phyloP scores from a whole-genome alignment of 2,888 invertebrate genomes.

The Odontocolon sp. region DNA sequence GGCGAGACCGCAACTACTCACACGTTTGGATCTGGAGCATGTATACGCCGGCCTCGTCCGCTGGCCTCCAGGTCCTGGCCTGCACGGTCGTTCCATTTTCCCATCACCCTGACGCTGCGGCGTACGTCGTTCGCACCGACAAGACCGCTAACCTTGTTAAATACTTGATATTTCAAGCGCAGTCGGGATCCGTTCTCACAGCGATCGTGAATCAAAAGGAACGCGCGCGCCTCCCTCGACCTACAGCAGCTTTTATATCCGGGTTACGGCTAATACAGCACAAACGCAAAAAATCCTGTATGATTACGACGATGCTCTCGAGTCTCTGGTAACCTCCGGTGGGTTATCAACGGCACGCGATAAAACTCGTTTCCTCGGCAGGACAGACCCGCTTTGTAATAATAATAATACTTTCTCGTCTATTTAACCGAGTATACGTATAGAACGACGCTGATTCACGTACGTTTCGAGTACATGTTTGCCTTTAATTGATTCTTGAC shows the following conservation, averaged over 20 bases:
- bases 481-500: no score
- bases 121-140: slow-evolving; percentile 3
- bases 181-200: slow-evolving; percentile 31
- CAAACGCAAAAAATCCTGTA: slow-evolving; percentile 17
- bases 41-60: not conserved
- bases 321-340: slow-evolving; percentile 2
- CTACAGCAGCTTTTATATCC: not conserved
- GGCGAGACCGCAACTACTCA: slow-evolving; percentile 40
- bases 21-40: slow-evolving; percentile 39
- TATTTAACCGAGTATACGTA: not conserved
- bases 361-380: not conserved
- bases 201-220: slow-evolving; percentile 20
- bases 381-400: not conserved
- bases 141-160: slow-evolving; percentile 46
- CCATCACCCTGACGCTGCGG: slow-evolving; percentile 11
- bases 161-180: slow-evolving; percentile 56
- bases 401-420: not conserved
- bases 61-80: not conserved
- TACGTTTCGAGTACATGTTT: no score
- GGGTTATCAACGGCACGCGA: not conserved
- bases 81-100: slow-evolving; percentile 49
- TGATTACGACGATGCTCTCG: no score
- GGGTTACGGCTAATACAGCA: slow-evolving; percentile 16
- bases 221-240: not conserved
- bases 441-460: no score